Evolutionary conservation across 2,888 invertebrate species (phyloP), one percentile per base, ranked within the genome.

Genomic region (Clepsis dumicolana): DNA sequence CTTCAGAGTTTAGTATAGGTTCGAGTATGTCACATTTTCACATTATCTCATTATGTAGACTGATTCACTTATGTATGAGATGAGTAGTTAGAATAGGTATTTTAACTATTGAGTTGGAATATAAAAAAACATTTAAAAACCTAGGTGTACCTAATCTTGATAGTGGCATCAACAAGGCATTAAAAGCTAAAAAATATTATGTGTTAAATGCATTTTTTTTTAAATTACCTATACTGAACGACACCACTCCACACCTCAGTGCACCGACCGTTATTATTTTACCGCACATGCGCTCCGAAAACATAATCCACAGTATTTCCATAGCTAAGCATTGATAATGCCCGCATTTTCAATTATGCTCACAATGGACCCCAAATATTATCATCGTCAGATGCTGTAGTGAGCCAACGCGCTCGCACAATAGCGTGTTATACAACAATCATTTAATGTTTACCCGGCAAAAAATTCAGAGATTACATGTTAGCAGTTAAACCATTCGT

Each of bases 341-440:
- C 89, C 90, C 90, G 88, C 89, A 89, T 89, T 82, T 87, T 86
- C 87, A 84, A 88, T 90, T 85, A 86, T 80, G 75, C 76, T 74
- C 82, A 89, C 86, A 90, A 90, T 84, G 86, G 73, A 70, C 72
- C 75, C 77, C 73, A 75, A 75, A 77, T 79, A 84, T 86, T 85
- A 85, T 86, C 77, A 84, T 86, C 85, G 85, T 85, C 77, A 80
- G 75, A 79, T 78, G 77, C 77, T 76, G 81, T 80, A 82, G 80
- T 77, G 73, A 75, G 76, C 81, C 79, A 79, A 78, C 74, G 75
- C 79, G 77, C 59, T 68, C 74, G 75, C 59, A 92, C 89, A 91
- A 91, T 84, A 72, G 83, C 75, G 74, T 85, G 87, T 91, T 88
- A 80, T 80, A 82, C 82, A 90, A 91, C 87, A 89, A 75, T 76